A percentile compares a stretch with the other conserved stretches of the same genome.
Evolutionary conservation across 2,113 vertebrate genomes (phyloP).

Genomic region (Thalassoma bifasciatum): DNA sequence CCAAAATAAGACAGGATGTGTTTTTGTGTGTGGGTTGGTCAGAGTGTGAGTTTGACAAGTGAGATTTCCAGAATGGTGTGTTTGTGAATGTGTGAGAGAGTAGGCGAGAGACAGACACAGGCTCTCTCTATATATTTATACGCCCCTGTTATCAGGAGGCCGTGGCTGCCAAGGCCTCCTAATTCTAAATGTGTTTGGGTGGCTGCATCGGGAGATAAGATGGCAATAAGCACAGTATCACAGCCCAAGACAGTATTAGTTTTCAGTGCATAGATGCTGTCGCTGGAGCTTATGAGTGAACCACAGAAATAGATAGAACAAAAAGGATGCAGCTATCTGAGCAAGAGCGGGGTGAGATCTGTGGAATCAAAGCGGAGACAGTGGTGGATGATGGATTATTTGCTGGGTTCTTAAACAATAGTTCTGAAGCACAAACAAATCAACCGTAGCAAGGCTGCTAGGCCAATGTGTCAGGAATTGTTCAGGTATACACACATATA

Average conservation of each 20-base stretch:
- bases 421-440: conserved; percentile 9
- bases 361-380: conserved; percentile 34
- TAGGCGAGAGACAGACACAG: conserved; percentile 38
- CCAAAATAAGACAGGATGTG: neutral
- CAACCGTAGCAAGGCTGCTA: neutral
- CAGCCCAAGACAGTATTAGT: conserved; percentile 65
- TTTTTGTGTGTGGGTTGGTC: conserved; percentile 15
- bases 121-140: conserved; percentile 56
- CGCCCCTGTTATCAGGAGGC: conserved; percentile 55
- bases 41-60: conserved; percentile 7
- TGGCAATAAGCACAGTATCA: conserved; percentile 69
- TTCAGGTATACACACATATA: too few relatives aligned
- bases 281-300: conserved; percentile 50
- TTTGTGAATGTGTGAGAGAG: conserved; percentile 29
- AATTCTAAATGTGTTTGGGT: conserved; percentile 68
- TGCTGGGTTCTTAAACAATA: conserved; percentile 14
- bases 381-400: conserved; percentile 37
- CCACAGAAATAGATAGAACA: conserved; percentile 43
- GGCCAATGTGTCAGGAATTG: too few relatives aligned
- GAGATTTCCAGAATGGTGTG: conserved; percentile 20
- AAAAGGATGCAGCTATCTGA: conserved; percentile 35
- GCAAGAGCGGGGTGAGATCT: conserved; percentile 33
- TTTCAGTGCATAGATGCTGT: conserved; percentile 68
- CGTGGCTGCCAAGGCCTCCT: conserved; percentile 47
- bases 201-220: conserved; percentile 70